These are phyloP conservation scores for Stomatorhinus walkeri DNA, from an alignment of 2,797 vertebrate species.

Conservation along the genomic window DNA sequence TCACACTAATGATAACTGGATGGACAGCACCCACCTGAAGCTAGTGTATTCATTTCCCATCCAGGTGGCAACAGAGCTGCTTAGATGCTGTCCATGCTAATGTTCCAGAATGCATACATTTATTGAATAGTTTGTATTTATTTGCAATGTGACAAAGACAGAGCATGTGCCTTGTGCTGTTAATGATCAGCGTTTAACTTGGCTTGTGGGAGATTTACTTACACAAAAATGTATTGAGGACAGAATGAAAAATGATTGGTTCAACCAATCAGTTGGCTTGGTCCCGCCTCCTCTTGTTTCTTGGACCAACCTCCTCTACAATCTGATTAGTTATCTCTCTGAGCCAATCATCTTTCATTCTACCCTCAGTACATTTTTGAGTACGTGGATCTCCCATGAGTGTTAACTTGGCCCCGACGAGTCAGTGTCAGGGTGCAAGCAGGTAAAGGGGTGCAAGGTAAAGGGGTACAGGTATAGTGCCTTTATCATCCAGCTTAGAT, in stretches of 20 bases:
- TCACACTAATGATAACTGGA: constrained; percentile 2
- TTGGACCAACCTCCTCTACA: neutral
- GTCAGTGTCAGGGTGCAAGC: neutral
- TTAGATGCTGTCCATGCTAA: neutral
- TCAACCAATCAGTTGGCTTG: neutral
- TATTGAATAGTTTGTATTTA: neutral
- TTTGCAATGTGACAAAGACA: neutral
- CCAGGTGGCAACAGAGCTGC: neutral
- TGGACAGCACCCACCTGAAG: neutral
- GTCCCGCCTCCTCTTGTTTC: neutral
- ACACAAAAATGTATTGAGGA: neutral
- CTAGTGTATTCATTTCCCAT: neutral
- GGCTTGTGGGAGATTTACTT: neutral
- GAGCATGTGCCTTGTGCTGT: neutral
- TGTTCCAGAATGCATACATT: neutral
- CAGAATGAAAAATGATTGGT: neutral
- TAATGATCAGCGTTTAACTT: neutral
- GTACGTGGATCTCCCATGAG: neutral
- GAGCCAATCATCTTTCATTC: neutral
- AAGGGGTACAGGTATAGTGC: neutral
- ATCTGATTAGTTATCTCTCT: neutral
- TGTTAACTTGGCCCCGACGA: neutral
- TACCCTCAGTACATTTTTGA: neutral
- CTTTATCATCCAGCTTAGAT: neutral
- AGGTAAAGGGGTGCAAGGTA: neutral